Evolutionary conservation across 1,140 invertebrate genomes (phyloP).

Genomic region (Andrena cerasifolii): DNA sequence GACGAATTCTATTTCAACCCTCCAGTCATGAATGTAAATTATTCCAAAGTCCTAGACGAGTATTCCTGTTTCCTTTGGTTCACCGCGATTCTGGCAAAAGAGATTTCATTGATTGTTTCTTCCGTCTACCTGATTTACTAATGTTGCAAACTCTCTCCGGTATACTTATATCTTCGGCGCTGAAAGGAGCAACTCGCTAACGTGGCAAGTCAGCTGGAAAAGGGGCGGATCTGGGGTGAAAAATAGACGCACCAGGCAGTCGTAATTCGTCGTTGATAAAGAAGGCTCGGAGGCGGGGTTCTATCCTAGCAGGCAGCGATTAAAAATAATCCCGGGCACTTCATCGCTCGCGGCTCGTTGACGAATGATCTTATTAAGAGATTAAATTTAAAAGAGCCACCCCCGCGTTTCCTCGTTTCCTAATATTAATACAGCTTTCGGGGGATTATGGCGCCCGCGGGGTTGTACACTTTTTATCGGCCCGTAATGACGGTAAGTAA

Average conservation of each 20-base stretch:
- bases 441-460: slow-evolving; percentile 57
- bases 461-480: slow-evolving; percentile 67
- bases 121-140: not conserved
- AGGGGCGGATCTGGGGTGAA: not conserved
- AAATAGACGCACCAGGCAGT: slow-evolving; percentile 46
- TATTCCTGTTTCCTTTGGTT: no score
- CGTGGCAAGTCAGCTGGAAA: not conserved
- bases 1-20: not conserved
- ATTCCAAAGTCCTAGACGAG: no score
- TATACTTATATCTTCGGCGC: no score
- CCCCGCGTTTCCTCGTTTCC: slow-evolving; percentile 61
- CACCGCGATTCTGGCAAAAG: no score
- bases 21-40: not conserved
- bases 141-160: no score
- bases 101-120: not conserved
- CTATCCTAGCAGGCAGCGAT: slow-evolving; percentile 29
- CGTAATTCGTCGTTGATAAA: slow-evolving; percentile 58
- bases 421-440: slow-evolving; percentile 69
- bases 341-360: slow-evolving; percentile 63
- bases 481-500: slow-evolving; percentile 65
- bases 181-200: not conserved
- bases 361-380: slow-evolving; percentile 72
- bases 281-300: not conserved
- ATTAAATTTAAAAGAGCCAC: slow-evolving; percentile 70
- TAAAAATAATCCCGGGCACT: slow-evolving; percentile 65